Percentiles rank a stretch among this genome's conserved stretches.
These are phyloP conservation scores for Diabrotica undecimpunctata DNA, from an alignment of 1,140 invertebrate genomes.

Conservation along the genomic window DNA sequence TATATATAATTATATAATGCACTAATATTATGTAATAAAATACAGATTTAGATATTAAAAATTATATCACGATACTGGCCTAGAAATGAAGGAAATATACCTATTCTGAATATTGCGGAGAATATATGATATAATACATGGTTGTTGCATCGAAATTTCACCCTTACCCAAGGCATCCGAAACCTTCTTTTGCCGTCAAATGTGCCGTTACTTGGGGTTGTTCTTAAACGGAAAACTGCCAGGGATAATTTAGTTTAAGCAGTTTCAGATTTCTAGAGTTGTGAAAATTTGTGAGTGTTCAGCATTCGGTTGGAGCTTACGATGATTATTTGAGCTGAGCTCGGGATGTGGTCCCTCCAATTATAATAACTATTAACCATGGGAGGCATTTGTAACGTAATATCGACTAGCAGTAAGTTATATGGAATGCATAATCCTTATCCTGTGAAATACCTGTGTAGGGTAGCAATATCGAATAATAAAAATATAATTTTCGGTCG, in stretches of 20 bases:
- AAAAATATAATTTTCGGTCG: too few relatives aligned
- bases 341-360: background rate
- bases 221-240: background rate
- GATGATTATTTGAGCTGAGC: background rate
- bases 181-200: background rate
- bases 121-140: too few relatives aligned
- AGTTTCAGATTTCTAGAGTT: background rate
- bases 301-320: background rate
- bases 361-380: background rate
- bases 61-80: too few relatives aligned
- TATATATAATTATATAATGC: too few relatives aligned
- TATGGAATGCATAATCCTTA: background rate
- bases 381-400: background rate
- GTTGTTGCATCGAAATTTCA: background rate
- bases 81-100: too few relatives aligned
- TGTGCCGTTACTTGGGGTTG: background rate
- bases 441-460: too few relatives aligned
- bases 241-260: constrained; percentile 1
- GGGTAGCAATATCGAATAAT: too few relatives aligned
- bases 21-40: too few relatives aligned
- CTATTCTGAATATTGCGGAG: too few relatives aligned
- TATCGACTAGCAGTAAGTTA: background rate
- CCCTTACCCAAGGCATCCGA: background rate
- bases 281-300: background rate
- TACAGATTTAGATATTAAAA: too few relatives aligned